A percentile compares a stretch with the other conserved stretches of the same genome.
phyloP scores from a whole-genome alignment of 2,113 vertebrate genomes.

The Neogale vison region DNA sequence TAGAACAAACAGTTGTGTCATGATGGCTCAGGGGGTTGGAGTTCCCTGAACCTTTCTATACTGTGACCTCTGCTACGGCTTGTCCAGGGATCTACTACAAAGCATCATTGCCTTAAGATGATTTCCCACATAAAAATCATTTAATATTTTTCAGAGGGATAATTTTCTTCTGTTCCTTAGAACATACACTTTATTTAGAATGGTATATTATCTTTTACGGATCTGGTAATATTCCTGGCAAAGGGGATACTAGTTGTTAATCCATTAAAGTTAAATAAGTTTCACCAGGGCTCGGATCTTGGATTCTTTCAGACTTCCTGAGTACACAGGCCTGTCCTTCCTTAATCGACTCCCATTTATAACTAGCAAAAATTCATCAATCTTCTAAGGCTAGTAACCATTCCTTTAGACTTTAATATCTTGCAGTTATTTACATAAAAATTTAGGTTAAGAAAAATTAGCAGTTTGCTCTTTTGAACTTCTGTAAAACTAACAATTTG shows the following conservation, averaged over 20 bases:
- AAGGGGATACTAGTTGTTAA: not conserved
- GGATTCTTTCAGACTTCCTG: not conserved
- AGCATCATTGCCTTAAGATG: not conserved
- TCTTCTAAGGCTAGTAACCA: not conserved
- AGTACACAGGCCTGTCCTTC: not conserved
- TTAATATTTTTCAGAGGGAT: not conserved
- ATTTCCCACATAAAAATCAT: not conserved
- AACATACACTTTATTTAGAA: slow-evolving; percentile 6
- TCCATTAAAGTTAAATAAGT: not conserved
- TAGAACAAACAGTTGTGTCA: not conserved
- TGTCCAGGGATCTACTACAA: not conserved
- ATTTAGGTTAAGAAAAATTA: slow-evolving; percentile 20
- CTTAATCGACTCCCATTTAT: not conserved
- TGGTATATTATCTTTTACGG: not conserved
- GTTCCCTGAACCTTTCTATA: not conserved
- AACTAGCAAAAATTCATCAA: not conserved
- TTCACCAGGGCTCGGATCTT: not conserved
- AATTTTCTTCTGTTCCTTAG: not conserved
- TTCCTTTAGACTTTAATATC: slow-evolving; percentile 16
- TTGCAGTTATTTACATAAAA: not conserved
- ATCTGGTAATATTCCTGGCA: slow-evolving; percentile 2
- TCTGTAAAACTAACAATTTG: slow-evolving; percentile 20
- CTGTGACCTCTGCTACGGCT: not conserved
- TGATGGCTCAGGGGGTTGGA: not conserved
- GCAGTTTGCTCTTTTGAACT: not conserved